Evolutionary conservation across 1,140 invertebrate genomes (phyloP).

Genomic region (Solenopsis fugax): DNA sequence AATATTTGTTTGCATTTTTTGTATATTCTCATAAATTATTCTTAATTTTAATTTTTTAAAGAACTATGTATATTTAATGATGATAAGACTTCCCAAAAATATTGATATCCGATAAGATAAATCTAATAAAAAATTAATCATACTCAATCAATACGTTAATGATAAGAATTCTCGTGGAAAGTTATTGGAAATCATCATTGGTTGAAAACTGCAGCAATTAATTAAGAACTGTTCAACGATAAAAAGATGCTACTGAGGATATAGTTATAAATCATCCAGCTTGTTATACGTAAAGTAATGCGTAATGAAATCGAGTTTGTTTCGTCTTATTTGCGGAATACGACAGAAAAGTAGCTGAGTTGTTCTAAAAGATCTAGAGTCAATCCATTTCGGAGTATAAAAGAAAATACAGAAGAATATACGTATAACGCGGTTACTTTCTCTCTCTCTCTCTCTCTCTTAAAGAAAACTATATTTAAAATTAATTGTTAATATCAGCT

Average conservation of each 20-base stretch:
- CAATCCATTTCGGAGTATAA: not conserved
- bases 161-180: slow-evolving; percentile 23
- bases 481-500: not conserved
- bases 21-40: not conserved
- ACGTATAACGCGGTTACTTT: not conserved
- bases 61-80: not conserved
- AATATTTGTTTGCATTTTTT: not conserved
- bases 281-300: slow-evolving; percentile 52
- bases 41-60: not conserved
- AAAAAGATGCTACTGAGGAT: slow-evolving; percentile 49
- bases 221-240: slow-evolving; percentile 64
- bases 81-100: slow-evolving; percentile 21
- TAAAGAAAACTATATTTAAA: not conserved
- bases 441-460: not conserved
- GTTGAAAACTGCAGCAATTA: slow-evolving; percentile 21
- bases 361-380: slow-evolving; percentile 19
- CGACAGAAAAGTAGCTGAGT: not conserved
- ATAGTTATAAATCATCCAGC: slow-evolving; percentile 58
- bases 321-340: not conserved
- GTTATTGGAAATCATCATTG: slow-evolving; percentile 13
- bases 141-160: slow-evolving; percentile 13
- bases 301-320: slow-evolving; percentile 54
- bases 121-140: slow-evolving; percentile 54
- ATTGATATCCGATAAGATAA: slow-evolving; percentile 41
- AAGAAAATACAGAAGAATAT: not conserved